Base-by-base conservation (phyloP, 2,797 vertebrate species). In the Esox lucius region DNA sequence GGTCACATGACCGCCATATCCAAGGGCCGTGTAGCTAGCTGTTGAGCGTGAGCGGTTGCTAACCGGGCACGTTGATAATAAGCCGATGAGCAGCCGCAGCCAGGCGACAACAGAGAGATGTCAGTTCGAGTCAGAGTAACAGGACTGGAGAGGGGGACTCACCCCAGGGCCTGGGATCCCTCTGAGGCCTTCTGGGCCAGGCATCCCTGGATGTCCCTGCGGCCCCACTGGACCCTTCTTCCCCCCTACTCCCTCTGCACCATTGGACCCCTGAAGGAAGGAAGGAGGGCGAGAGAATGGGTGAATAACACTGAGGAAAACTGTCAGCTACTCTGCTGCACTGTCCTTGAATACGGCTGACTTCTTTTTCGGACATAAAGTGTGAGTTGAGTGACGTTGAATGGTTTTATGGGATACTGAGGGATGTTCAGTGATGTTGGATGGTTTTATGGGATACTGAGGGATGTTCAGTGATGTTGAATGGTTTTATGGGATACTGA, bases 161-260 rank as follows among this genome's bases (percentile, higher is more conserved):
- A 98, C 97, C 75, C 90, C 93, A 42, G 96, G 90, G 22, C 97
- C 97, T 0, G 96, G 97, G 79, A 98, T 98, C 33, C 97, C 97
- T 1, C 82, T 91, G 35, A 97, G 90, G 9, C 97, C 97, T 64
- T 97, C 95, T 8, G 94, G 91, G 56, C 97, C 97, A 0, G 83
- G 46, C 12, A 78, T 93, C 3, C 97, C 97, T 1, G 96, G 94
- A 0, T 95, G 94, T 4, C 97, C 97, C 82, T 94, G 95, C 0
- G 94, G 87, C 53, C 97, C 97, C 31, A 92, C 81, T 0, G 95
- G 96, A 2, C 97, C 97, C 7, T 81, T 94, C 75, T 92, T 97
- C 48, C 97, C 97, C 1, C 81, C 68, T 2, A 89, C 87, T 12
- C 97, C 97, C 1, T 89, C 93, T 0, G 85, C 74, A 65, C 96